These are phyloP conservation scores for Myrmophylax atrothorax DNA, from an alignment of 2,113 vertebrate species.

Conservation along the genomic window DNA sequence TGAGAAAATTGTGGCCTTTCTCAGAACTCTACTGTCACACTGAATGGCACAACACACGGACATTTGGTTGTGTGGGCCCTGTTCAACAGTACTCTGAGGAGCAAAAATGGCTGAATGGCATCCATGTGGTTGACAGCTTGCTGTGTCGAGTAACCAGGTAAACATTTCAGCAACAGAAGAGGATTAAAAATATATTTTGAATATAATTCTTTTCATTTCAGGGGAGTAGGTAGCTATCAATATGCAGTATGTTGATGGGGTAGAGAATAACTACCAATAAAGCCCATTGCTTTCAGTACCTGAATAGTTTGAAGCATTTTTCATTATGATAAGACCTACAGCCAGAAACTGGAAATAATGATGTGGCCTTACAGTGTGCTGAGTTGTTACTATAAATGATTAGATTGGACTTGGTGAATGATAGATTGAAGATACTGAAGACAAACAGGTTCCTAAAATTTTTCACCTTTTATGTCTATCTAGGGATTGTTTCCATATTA, in stretches of 20 bases:
- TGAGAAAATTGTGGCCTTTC: slow-evolving; percentile 15
- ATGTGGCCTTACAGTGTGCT: neutral
- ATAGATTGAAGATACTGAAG: neutral
- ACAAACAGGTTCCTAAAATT: neutral
- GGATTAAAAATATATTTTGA: slow-evolving; percentile 6
- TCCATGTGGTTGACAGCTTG: slow-evolving; percentile 75
- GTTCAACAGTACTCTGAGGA: slow-evolving; percentile 36
- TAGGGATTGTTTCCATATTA: neutral
- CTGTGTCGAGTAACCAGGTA: slow-evolving; percentile 48
- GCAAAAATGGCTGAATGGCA: slow-evolving; percentile 68
- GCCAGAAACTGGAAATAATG: neutral
- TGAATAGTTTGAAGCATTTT: neutral
- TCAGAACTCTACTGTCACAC: slow-evolving; percentile 18
- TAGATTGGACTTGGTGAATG: neutral
- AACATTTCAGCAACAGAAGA: slow-evolving; percentile 55
- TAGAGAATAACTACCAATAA: neutral
- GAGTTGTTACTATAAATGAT: neutral
- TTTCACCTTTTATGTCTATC: neutral
- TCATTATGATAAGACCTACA: neutral
- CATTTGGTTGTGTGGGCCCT: slow-evolving; percentile 71
- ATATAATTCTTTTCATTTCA: slow-evolving; percentile 37
- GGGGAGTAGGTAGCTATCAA: slow-evolving; percentile 3
- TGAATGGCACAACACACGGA: slow-evolving; percentile 49
- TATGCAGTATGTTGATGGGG: neutral
- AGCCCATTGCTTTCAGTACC: neutral